Conservation (phyloP, 1,140 invertebrate species). For the Caenorhabditis inopinata region DNA sequence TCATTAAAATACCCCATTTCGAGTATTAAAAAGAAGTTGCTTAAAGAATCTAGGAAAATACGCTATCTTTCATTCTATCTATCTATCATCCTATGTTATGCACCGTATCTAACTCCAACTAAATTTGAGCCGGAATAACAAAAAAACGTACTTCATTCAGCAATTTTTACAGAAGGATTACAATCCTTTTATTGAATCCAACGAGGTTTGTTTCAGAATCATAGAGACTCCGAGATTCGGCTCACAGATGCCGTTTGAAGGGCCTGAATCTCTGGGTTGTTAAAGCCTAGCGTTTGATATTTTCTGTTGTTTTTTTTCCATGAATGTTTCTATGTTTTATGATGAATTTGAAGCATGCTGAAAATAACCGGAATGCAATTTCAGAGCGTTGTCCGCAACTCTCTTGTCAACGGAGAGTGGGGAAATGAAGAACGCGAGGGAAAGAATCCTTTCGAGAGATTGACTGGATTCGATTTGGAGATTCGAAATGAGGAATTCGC, state of each 20-base stretch:
- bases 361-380: background rate
- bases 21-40: background rate
- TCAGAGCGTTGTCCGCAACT: constrained; percentile 49
- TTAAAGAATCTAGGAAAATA: too few relatives aligned
- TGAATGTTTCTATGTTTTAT: constrained; percentile 13
- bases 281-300: background rate
- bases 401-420: constrained; percentile 48
- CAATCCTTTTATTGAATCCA: constrained; percentile 37
- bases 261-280: background rate
- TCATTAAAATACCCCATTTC: too few relatives aligned
- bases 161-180: constrained; percentile 35
- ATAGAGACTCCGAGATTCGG: background rate
- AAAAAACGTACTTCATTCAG: too few relatives aligned
- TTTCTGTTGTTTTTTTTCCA: constrained; percentile 3
- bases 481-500: constrained; percentile 53
- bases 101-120: too few relatives aligned
- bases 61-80: too few relatives aligned
- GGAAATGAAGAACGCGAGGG: constrained; percentile 55
- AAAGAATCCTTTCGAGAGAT: constrained; percentile 53
- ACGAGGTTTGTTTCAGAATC: constrained; percentile 14
- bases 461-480: constrained; percentile 48
- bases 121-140: too few relatives aligned
- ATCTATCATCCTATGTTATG: background rate
- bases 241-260: background rate
- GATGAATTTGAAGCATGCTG: background rate